Conservation (phyloP, 2,888 invertebrate species). For the Drosophila greeni region DNA sequence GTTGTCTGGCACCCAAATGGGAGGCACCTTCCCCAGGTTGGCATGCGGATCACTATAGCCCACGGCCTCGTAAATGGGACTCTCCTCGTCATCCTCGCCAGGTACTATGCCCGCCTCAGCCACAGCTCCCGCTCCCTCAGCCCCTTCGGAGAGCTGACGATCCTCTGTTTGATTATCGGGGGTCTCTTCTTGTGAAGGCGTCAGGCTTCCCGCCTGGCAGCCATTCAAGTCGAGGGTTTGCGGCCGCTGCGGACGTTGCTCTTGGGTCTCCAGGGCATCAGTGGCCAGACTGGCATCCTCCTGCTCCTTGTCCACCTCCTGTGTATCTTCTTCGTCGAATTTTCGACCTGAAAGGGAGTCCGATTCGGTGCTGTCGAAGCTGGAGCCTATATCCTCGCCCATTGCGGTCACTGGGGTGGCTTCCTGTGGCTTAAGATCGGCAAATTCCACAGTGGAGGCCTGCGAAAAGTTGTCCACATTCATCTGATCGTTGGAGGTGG, state of each 20-base stretch:
- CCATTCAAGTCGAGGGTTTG: constrained; percentile 76
- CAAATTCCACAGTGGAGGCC: constrained; percentile 78
- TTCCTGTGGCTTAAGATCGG: constrained; percentile 66
- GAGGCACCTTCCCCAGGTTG: constrained; percentile 86
- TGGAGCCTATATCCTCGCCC: constrained; percentile 53
- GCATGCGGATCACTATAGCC: constrained; percentile 76
- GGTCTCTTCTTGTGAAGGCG: constrained; percentile 63
- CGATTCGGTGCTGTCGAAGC: constrained; percentile 72
- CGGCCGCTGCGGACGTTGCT: constrained; percentile 73
- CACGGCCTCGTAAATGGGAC: constrained; percentile 69
- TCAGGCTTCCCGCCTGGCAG: constrained; percentile 65
- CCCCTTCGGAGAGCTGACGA: neutral
- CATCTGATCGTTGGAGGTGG: constrained; percentile 66
- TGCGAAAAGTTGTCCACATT: constrained; percentile 79
- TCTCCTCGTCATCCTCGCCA: constrained; percentile 45
- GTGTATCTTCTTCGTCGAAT: constrained; percentile 48
- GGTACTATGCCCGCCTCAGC: neutral
- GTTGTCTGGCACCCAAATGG: constrained; percentile 92
- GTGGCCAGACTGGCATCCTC: constrained; percentile 31
- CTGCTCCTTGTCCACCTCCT: constrained; percentile 17
- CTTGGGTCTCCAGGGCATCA: constrained; percentile 50
- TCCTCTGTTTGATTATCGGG: constrained; percentile 5
- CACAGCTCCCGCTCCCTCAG: neutral
- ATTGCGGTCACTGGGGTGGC: constrained; percentile 25
- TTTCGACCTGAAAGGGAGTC: constrained; percentile 63